These are phyloP conservation scores for Cephalopholis sonnerati DNA, from an alignment of 2,113 vertebrate species.

Conservation along the genomic window DNA sequence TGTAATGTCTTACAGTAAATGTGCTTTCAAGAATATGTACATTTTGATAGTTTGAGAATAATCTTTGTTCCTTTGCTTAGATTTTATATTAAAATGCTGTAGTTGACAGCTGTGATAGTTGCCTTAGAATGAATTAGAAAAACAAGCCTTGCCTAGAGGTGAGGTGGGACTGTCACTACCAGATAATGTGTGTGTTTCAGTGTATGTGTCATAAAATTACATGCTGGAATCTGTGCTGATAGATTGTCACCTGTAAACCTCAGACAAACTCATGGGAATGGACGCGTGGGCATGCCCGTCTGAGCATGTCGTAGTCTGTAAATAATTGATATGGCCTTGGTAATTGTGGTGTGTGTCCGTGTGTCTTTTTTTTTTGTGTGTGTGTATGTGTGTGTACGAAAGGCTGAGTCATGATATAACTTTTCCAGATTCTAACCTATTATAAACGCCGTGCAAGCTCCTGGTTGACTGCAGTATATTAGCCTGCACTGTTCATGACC, in stretches of 20 bases:
- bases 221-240: slow-evolving; percentile 14
- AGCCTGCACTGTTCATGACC: slow-evolving; percentile 14
- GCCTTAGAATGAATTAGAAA: neutral
- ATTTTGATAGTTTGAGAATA: neutral
- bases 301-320: slow-evolving; percentile 37
- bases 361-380: neutral
- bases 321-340: slow-evolving; percentile 60
- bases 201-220: neutral
- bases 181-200: neutral
- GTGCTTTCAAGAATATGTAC: neutral
- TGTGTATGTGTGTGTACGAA: neutral
- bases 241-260: slow-evolving; percentile 8
- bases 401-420: slow-evolving; percentile 43
- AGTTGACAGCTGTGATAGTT: neutral
- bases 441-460: slow-evolving; percentile 9
- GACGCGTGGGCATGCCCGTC: neutral
- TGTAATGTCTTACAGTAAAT: neutral
- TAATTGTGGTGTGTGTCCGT: slow-evolving; percentile 32
- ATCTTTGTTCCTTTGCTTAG: neutral
- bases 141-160: neutral
- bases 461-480: slow-evolving; percentile 26
- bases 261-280: slow-evolving; percentile 1
- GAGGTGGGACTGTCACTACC: neutral
- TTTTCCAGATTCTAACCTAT: slow-evolving; percentile 30
- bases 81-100: neutral